These are phyloP conservation scores for Planiliza haematocheilus DNA, from an alignment of 2,113 vertebrate genomes.

Conservation along the genomic window DNA sequence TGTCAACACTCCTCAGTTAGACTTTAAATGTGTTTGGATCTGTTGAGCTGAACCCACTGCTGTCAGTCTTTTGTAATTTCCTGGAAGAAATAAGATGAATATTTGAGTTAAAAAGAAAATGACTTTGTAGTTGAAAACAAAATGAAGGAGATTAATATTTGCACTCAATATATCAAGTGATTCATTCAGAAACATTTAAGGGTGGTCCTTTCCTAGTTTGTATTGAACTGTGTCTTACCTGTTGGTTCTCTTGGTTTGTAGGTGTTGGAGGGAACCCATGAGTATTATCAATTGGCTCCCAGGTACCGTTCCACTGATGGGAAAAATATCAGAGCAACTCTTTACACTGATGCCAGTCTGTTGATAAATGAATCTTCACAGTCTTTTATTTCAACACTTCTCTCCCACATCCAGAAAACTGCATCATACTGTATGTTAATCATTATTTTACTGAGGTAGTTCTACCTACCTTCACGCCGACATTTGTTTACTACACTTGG, in stretches of 20 bases:
- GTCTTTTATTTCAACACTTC: neutral
- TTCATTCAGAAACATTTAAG: neutral
- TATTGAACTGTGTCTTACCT: slow-evolving; percentile 24
- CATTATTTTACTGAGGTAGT: neutral
- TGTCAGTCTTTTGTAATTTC: neutral
- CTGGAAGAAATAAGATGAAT: neutral
- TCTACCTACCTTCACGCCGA: slow-evolving; percentile 16
- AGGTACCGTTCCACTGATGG: slow-evolving; percentile 10
- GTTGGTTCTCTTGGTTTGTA: accelerated
- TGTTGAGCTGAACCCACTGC: neutral
- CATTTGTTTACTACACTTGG: too few species aligned
- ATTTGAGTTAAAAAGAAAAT: neutral
- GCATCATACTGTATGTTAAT: neutral
- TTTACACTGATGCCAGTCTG: neutral
- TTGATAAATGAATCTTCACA: neutral
- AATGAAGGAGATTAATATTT: too few species aligned
- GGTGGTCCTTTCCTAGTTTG: neutral
- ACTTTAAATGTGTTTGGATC: neutral
- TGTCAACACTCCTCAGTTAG: neutral
- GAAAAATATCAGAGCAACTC: neutral
- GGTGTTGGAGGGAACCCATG: neutral
- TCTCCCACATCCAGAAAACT: neutral
- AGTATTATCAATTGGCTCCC: neutral
- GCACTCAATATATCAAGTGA: too few species aligned
- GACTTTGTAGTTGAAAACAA: too few species aligned